Percentiles rank a stretch among this genome's conserved stretches.
Conservation (phyloP, 2,888 invertebrate species). For the Drosophila anceps region DNA sequence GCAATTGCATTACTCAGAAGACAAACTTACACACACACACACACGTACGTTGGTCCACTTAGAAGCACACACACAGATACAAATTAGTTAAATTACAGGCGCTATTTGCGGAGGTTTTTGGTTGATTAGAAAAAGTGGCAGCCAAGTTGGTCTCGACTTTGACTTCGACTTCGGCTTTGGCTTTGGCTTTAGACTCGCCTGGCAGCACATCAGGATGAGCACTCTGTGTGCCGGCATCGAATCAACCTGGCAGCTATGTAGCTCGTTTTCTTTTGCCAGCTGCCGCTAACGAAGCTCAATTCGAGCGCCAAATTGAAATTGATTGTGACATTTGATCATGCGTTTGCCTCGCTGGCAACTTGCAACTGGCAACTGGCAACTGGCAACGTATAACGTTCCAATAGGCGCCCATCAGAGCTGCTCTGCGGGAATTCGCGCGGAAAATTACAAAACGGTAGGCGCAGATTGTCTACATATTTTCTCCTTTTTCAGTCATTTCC, state of each 20-base stretch:
- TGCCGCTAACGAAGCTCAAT: conserved; percentile 78
- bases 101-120: conserved; percentile 55
- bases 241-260: conserved; percentile 34
- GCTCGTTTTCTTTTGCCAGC: conserved; percentile 54
- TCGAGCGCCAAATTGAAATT: conserved; percentile 81
- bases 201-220: conserved; percentile 43
- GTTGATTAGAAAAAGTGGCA: conserved; percentile 75
- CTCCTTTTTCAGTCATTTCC: not conserved
- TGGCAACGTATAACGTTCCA: conserved; percentile 1
- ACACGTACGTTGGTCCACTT: not conserved
- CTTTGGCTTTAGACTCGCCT: conserved; percentile 24
- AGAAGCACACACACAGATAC: conserved; percentile 44
- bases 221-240: not conserved
- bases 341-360: conserved; percentile 51
- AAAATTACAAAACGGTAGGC: conserved; percentile 66
- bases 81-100: conserved; percentile 78
- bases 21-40: conserved; percentile 7
- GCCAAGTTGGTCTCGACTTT: conserved; percentile 38
- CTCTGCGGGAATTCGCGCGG: conserved; percentile 55
- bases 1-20: conserved; percentile 50
- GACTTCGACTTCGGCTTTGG: conserved; percentile 15
- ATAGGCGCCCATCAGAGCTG: conserved; percentile 6
- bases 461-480: conserved; percentile 40
- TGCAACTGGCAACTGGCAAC: conserved; percentile 6
- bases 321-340: conserved; percentile 81